A percentile compares a stretch with the other conserved stretches of the same genome.
Conservation (phyloP, 2,888 invertebrate species). For the Pyrrhia umbra region DNA sequence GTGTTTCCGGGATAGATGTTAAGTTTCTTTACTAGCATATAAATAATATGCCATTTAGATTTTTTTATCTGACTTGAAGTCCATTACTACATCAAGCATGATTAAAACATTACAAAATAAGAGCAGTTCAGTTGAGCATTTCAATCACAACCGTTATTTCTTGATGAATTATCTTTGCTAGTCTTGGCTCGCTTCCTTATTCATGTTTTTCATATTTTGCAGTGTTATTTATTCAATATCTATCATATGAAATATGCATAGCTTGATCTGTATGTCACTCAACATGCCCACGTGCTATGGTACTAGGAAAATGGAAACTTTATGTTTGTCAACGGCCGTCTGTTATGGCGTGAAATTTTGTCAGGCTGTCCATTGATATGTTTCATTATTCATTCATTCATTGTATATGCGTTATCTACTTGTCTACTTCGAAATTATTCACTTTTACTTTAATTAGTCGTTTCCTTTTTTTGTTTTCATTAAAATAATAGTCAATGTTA, state of each 20-base stretch:
- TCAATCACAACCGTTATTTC: slow-evolving; percentile 12
- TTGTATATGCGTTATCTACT: slow-evolving; percentile 8
- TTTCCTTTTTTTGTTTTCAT: slow-evolving; percentile 2
- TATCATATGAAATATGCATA: slow-evolving; percentile 60
- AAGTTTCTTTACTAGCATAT: slow-evolving; percentile 19
- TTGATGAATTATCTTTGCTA: slow-evolving; percentile 18
- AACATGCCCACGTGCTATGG: slow-evolving; percentile 34
- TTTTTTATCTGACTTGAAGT: neutral
- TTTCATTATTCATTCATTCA: slow-evolving; percentile 54
- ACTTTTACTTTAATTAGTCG: slow-evolving; percentile 1
- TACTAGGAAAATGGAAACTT: slow-evolving; percentile 57
- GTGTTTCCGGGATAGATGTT: slow-evolving; percentile 37
- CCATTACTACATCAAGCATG: neutral
- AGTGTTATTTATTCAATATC: slow-evolving; percentile 47
- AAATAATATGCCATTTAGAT: slow-evolving; percentile 1
- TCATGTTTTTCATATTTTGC: slow-evolving; percentile 48
- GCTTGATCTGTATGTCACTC: slow-evolving; percentile 57
- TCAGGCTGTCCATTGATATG: slow-evolving; percentile 26
- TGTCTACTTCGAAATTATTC: neutral
- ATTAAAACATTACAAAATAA: slow-evolving; percentile 33
- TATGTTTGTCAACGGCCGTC: slow-evolving; percentile 34
- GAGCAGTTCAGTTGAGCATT: slow-evolving; percentile 9
- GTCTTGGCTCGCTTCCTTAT: slow-evolving; percentile 12
- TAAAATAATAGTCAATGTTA: slow-evolving; percentile 11
- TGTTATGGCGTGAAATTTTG: slow-evolving; percentile 58